Evolutionary conservation across 2,797 vertebrate genomes (phyloP).

Genomic region (Pseudomugil gertrudae): DNA sequence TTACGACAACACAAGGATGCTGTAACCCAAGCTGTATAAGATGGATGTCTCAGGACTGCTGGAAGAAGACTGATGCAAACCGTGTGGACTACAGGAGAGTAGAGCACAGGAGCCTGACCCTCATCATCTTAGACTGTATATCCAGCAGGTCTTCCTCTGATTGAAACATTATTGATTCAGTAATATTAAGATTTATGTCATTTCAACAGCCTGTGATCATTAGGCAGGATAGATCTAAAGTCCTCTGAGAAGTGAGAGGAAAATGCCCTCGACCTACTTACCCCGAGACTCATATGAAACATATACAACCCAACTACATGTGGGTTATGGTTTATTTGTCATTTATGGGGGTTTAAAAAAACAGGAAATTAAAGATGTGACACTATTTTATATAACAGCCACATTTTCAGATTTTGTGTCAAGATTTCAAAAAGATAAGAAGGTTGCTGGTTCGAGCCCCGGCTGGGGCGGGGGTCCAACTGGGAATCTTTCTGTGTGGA

Average conservation of each 20-base stretch:
- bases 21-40: slow-evolving; percentile 68
- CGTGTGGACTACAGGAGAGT: slow-evolving; percentile 18
- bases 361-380: no score
- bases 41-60: slow-evolving; percentile 62
- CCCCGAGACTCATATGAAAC: no score
- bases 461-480: no score
- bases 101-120: slow-evolving; percentile 16
- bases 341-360: no score
- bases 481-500: no score
- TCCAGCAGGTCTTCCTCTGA: slow-evolving; percentile 7
- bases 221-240: background rate
- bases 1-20: slow-evolving; percentile 75
- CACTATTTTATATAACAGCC: no score
- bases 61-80: slow-evolving; percentile 58
- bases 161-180: slow-evolving; percentile 8
- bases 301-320: no score
- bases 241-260: background rate
- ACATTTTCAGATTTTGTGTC: no score
- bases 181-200: slow-evolving; percentile 16
- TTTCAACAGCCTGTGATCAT: slow-evolving; percentile 4
- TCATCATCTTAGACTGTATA: slow-evolving; percentile 5
- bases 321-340: no score
- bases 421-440: no score
- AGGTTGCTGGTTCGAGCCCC: no score
- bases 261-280: background rate